Base-by-base conservation (phyloP, 2,888 invertebrate genomes). In the Synanthedon myopaeformis region DNA sequence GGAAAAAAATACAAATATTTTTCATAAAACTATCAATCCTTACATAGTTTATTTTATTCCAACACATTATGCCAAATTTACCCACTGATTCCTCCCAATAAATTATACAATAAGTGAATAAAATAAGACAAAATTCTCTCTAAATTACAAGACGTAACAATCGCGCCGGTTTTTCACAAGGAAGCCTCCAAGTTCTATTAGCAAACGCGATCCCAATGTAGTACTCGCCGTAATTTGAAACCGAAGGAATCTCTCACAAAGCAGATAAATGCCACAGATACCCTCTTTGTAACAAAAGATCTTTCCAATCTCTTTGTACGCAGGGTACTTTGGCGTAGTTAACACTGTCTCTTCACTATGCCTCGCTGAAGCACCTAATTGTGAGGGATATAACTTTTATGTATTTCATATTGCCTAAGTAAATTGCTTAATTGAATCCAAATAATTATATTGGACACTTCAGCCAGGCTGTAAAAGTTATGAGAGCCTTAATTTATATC, bases 181-280 rank as follows among this genome's bases (percentile, higher is more conserved):
- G 45, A 45, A 45, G 14, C 45, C 45, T 8, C n/a, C n/a, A 45
- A 45, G 45, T 45, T 45, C 45, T 45, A 45, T 45, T 45, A 45
- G 45, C 45, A 45, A 45, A 45, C 45, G 45, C 14, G 45, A 14
- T 45, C 45, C 45, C 45, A 45, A 45, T 45, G 45, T 45, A 45
- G n/a, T 45, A 45, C 45, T 45, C 45, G 45, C 52, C 52, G 63
- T 66, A 60, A 68, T 67, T 64, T 66, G 61, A 66, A 62, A 65
- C 61, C 57, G 55, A 59, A 59, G 61, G 61, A 66, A 63, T 63
- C 63, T 63, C 61, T 65, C 54, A 67, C 70, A 69, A 71, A 72
- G 70, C 67, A 69, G 66, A 71, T 72, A 70, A 70, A 74, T 71
- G 67, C 68, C 68, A 58, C 61, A 65, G 63, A 73, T 67, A 66